Base-by-base conservation (phyloP, 2,888 invertebrate genomes). In the Trimorus sp. region DNA sequence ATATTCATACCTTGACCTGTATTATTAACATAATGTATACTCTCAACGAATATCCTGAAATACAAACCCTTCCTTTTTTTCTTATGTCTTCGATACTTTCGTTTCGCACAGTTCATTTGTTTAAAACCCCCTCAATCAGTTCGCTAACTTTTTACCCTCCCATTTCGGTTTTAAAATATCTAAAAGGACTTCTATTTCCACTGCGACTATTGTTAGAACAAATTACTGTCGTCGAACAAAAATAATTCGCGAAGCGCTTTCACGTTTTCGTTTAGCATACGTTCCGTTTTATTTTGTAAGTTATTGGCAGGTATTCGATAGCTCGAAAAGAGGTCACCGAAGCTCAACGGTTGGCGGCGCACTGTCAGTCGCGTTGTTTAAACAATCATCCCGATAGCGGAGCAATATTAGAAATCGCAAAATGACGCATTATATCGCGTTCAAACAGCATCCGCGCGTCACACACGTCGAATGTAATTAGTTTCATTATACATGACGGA, bases 281-380 rank as follows among this genome's bases (percentile, higher is more conserved):
- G 37, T 48, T 48, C 16, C 7, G 15, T 40, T 40, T 14, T 40
- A 6, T 36, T 38, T 37, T 53, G 59, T 51, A 53, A 69, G 26
- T 76, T 69, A 76, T 71, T 71, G 78, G 54, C 78, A 78, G 70
- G 15, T 65, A 53, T 11, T 65, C 78, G 59, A 78, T 65, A 71
- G 58, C 45, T 59, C 8, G 40, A 66, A 71, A 78, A 71, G 78
- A 71, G 78, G 71, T 71, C 78, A 70, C 38, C 65, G 71, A 58
- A 78, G 59, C 69, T 45, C 51, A n/a, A 69, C 69, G 48, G 56
- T 37, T 58, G 16, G 15, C 51, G 62, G 56, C 63, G 56, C 16
- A 40, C 11, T 66, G 26, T 66, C 65, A 71, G 16, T 3, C 14
- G 60, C 66, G 60, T 54, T 63, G 42, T 62, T 59, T 65, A 79